Evolutionary conservation across 2,113 vertebrate genomes (phyloP), one percentile per base, ranked within the genome.

Genomic region (Kobus ellipsiprymnus): DNA sequence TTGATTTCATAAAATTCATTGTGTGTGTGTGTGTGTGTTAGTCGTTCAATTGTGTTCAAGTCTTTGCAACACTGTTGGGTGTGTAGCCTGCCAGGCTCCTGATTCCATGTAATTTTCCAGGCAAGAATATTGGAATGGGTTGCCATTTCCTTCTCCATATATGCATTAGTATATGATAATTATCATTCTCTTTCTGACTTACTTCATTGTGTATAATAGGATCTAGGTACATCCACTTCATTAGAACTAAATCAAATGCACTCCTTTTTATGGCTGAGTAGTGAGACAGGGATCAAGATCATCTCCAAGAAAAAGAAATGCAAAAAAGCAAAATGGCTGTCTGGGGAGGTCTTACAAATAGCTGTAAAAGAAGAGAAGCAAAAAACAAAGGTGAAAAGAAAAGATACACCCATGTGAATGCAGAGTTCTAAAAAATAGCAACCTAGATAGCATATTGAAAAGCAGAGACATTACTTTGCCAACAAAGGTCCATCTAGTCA

Each of bases 11-110:
- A 67, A 21, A 67, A 67, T 36, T 19, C 33, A 67, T 36, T 67
- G 64, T 67, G 33, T 67, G 33, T 36, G 64, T 64, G 59, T 60
- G 59, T 30, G 27, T 62, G 29, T 62, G 7, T 67, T 67, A 67
- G 16, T 67, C 1, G 0, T 8, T n/a, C 64, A 67, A 2, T 36
- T 0, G 0, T 67, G 33, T 67, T 17, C 0, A 0, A 36, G 8
- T 36, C 64, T 36, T 36, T 21, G 8, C 8, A 9, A 67, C 8
- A 10, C 8, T 19, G 4, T 67, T 33, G 0, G 4, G 33, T 67
- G 33, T 67, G 64, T n/a, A 67, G 64, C 17, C 17, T 17, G 4
- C 16, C 64, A 67, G 33, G 33, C 33, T 67, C 33, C 62, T 67
- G 8, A 9, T 10, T 36, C 33, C 33, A 21, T 67, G 33, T 67